Conservation (phyloP, 2,888 invertebrate genomes). For the Phorcus lineatus region DNA sequence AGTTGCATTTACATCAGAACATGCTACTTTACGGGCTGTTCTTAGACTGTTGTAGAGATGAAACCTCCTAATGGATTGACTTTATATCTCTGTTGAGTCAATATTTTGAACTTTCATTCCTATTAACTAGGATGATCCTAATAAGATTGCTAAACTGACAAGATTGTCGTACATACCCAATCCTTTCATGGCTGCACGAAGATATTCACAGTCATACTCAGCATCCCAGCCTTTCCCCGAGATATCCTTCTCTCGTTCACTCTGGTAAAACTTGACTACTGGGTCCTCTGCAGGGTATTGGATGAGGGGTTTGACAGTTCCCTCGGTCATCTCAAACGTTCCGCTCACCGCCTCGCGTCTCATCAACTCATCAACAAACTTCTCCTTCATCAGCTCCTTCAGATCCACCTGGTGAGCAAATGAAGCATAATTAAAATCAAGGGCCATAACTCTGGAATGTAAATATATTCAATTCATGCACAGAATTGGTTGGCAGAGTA, state of each 20-base stretch:
- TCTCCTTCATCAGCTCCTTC: slow-evolving; percentile 54
- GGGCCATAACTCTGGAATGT: no score
- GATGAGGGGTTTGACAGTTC: slow-evolving; percentile 61
- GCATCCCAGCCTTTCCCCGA: slow-evolving; percentile 57
- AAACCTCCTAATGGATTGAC: no score
- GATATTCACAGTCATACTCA: slow-evolving; percentile 64
- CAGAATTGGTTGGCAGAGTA: no score
- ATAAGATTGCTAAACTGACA: no score
- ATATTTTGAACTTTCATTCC: no score
- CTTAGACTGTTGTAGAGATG: no score
- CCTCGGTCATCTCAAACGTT: slow-evolving; percentile 69
- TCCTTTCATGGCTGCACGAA: slow-evolving; percentile 69
- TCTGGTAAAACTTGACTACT: slow-evolving; percentile 51
- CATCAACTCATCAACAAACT: slow-evolving; percentile 65
- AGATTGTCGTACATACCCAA: slow-evolving; percentile 65
- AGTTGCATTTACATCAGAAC: no score
- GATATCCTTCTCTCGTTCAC: slow-evolving; percentile 41
- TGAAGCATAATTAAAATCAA: no score
- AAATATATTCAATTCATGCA: slow-evolving; percentile 27
- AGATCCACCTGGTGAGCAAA: slow-evolving; percentile 31
- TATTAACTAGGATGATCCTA: no score
- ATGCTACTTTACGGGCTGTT: no score
- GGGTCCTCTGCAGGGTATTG: slow-evolving; percentile 60
- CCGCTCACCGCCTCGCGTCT: slow-evolving; percentile 62
- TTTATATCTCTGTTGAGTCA: no score